phyloP scores from a whole-genome alignment of 2,888 invertebrate genomes.

The Catonia carolina region DNA sequence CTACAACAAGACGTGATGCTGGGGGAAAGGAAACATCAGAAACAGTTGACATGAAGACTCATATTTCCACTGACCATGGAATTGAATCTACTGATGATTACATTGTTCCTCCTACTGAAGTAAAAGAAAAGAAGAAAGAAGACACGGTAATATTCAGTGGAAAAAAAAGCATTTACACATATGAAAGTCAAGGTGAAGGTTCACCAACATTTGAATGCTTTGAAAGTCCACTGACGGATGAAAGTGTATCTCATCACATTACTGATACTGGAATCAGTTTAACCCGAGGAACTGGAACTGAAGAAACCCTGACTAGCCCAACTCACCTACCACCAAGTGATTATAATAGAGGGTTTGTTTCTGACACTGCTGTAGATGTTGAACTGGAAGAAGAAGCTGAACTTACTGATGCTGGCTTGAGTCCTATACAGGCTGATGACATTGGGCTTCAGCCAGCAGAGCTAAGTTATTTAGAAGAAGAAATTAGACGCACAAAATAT shows the following conservation, averaged over 20 bases:
- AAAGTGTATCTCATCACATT: constrained; percentile 48
- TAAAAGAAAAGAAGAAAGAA: constrained; percentile 43
- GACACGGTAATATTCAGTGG: constrained; percentile 49
- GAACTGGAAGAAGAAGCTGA: constrained; percentile 49
- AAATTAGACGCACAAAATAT: constrained; percentile 40
- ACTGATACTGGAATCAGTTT: constrained; percentile 51
- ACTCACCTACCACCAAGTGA: constrained; percentile 32
- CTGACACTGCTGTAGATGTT: constrained; percentile 44
- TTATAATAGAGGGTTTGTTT: constrained; percentile 42
- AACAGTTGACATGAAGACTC: constrained; percentile 45
- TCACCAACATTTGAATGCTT: constrained; percentile 39
- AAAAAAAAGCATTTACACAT: constrained; percentile 47
- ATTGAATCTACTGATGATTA: constrained; percentile 40
- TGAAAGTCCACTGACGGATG: constrained; percentile 46
- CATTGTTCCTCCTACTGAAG: constrained; percentile 41
- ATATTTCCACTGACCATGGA: constrained; percentile 44
- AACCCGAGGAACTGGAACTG: constrained; percentile 47
- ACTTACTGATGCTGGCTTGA: constrained; percentile 50
- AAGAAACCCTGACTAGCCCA: constrained; percentile 45
- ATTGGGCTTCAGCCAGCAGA: constrained; percentile 40
- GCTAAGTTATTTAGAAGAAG: constrained; percentile 41
- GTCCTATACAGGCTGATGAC: constrained; percentile 51
- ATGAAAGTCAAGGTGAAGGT: constrained; percentile 43
- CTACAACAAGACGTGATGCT: constrained; percentile 44
- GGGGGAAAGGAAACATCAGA: constrained; percentile 46